Evolutionary conservation across 2,888 invertebrate genomes (phyloP).

Genomic region (Cephus pygmeus): DNA sequence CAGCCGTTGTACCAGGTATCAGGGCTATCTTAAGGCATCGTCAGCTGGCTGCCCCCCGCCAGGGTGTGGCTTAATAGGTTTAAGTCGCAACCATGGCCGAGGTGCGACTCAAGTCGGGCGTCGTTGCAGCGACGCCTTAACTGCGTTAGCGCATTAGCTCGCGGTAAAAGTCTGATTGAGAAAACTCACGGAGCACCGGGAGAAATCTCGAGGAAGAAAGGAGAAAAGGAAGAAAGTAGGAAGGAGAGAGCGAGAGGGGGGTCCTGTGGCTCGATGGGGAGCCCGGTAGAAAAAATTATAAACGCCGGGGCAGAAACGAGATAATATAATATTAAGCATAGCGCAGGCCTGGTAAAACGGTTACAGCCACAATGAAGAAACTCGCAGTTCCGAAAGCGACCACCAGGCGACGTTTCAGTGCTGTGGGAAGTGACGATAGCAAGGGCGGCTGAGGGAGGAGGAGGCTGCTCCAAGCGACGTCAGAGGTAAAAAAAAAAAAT

Average conservation of each 20-base stretch:
- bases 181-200: conserved; percentile 44
- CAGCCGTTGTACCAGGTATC: background rate
- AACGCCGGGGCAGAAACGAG: conserved; percentile 59
- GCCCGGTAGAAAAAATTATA: conserved; percentile 53
- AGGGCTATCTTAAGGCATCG: conserved; percentile 5
- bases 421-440: background rate
- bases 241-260: background rate
- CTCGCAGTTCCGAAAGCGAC: background rate
- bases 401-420: background rate
- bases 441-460: background rate
- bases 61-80: background rate
- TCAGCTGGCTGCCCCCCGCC: conserved; percentile 15
- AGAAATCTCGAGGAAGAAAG: conserved; percentile 11
- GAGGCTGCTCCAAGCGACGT: background rate
- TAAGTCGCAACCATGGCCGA: background rate
- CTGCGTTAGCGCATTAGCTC: conserved; percentile 59
- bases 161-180: conserved; percentile 62
- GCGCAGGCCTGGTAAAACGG: conserved; percentile 36
- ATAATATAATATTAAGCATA: conserved; percentile 62
- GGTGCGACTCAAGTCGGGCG: background rate
- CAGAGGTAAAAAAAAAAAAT: background rate
- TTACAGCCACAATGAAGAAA: conserved; percentile 21
- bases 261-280: conserved; percentile 12
- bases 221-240: conserved; percentile 1
- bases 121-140: conserved; percentile 44